Evolutionary conservation across 2,888 invertebrate species (phyloP).

Genomic region (Chloromyia formosa): DNA sequence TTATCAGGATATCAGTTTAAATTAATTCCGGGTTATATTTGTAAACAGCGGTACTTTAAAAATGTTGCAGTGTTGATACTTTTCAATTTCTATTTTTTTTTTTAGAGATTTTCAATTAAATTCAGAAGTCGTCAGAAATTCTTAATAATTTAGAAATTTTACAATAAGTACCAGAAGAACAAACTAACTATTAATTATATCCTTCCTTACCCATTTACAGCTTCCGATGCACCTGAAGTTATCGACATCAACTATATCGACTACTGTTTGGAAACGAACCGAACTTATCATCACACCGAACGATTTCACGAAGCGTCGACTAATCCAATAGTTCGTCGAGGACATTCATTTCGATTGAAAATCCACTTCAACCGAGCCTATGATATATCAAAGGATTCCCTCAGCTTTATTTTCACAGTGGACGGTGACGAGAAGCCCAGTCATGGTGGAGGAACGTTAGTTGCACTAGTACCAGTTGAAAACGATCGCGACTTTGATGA

Average conservation of each 20-base stretch:
- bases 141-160: too few species aligned
- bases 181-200: too few species aligned
- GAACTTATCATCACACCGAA: slow-evolving; percentile 78
- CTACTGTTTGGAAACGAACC: slow-evolving; percentile 77
- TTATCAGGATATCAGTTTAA: too few species aligned
- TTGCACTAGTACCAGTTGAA: slow-evolving; percentile 76
- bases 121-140: too few species aligned
- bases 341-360: slow-evolving; percentile 77
- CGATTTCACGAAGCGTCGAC: slow-evolving; percentile 71
- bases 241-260: slow-evolving; percentile 78
- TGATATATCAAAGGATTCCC: slow-evolving; percentile 76
- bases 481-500: slow-evolving; percentile 70
- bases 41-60: too few species aligned
- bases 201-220: too few species aligned
- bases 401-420: slow-evolving; percentile 85
- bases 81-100: too few species aligned
- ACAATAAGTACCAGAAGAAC: too few species aligned
- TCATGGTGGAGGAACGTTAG: slow-evolving; percentile 81
- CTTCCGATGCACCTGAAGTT: slow-evolving; percentile 68
- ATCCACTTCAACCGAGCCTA: slow-evolving; percentile 79
- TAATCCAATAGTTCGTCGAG: slow-evolving; percentile 81
- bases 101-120: too few species aligned
- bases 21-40: too few species aligned
- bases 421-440: slow-evolving; percentile 81
- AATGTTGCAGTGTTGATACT: too few species aligned